Base-by-base conservation (phyloP, 2,113 vertebrate genomes). In the Clarias magur region DNA sequence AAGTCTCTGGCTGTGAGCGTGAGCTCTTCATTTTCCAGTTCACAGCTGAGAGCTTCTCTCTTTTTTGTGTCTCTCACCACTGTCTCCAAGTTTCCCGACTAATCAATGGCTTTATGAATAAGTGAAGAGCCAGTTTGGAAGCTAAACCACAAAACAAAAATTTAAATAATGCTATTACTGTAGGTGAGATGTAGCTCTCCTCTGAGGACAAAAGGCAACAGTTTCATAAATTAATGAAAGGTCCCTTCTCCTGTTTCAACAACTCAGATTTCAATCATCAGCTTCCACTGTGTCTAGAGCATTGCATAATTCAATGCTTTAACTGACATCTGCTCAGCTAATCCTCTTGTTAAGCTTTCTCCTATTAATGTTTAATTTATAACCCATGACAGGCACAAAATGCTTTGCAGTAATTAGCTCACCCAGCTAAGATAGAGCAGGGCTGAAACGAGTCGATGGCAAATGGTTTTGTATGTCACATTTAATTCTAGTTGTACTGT, bases 281-380 rank as follows among this genome's bases (percentile, higher is more conserved):
- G 38, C 56, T 63, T 38, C 17, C 16, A 82, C 8, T 76, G 65
- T 59, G 38, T 87, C 59, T 65, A 21, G 19, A 59, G 42, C 59
- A 16, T 87, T 82, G 6, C 80, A 63, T 53, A 63, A 83, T 87
- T 87, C 21, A 83, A 16, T 34, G 42, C n/a, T 25, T 75, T 72
- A 87, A 82, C 68, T 73, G 85, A 56, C 80, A 34, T 82, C 38
- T 75, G 80, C n/a, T 82, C 23, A 72, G 42, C 63, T 83, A 62
- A 80, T 56, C 87, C 76, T 62, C 82, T 53, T 23, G 80, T 90
- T 89, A 86, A 90, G 89, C 84, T 80, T 91, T 82, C 84, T 25
- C 84, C 21, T 86, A 87, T 91, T 91, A 91, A 94, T 93, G 91
- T 93, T 93, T 92, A 90, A 93, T 92, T 86, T 86, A 70, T 89